A percentile compares a stretch with the other conserved stretches of the same genome.
Conservation (phyloP, 2,797 vertebrate species). For the Melanotaenia trifasciata region DNA sequence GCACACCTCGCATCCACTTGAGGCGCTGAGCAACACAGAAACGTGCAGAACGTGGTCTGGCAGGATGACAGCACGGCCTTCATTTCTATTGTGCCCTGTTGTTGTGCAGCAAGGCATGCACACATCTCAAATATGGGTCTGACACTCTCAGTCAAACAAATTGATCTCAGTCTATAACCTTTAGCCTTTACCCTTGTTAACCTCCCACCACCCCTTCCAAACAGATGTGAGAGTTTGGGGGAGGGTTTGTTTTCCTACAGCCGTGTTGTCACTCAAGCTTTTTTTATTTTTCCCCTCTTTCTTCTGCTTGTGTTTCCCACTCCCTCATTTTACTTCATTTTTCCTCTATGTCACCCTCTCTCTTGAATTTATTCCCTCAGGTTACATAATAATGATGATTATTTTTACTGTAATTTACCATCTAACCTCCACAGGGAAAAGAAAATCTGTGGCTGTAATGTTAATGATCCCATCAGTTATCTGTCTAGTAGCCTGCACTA, state of each 20-base stretch:
- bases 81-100: constrained; percentile 32
- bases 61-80: constrained; percentile 26
- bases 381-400: constrained; percentile 40
- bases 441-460: constrained; percentile 13
- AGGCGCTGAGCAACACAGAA: not conserved
- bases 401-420: constrained; percentile 46
- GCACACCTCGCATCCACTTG: not conserved
- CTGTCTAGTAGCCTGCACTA: constrained; percentile 42
- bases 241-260: constrained; percentile 47
- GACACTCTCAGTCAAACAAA: constrained; percentile 61
- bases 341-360: not conserved
- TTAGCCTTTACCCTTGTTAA: constrained; percentile 66
- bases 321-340: constrained; percentile 3
- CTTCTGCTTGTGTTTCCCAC: not conserved
- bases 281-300: not conserved
- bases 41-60: not conserved
- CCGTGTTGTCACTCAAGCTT: constrained; percentile 52
- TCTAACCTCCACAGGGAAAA: not conserved
- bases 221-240: constrained; percentile 72
- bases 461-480: constrained; percentile 59
- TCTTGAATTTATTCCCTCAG: constrained; percentile 20
- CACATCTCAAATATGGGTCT: constrained; percentile 42
- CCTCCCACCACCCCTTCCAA: constrained; percentile 22
- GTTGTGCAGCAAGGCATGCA: constrained; percentile 27
- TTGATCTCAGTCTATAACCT: constrained; percentile 80